Evolutionary conservation across 1,140 invertebrate genomes (phyloP), one percentile per base, ranked within the genome.

Genomic region (Sycobia sp.): DNA sequence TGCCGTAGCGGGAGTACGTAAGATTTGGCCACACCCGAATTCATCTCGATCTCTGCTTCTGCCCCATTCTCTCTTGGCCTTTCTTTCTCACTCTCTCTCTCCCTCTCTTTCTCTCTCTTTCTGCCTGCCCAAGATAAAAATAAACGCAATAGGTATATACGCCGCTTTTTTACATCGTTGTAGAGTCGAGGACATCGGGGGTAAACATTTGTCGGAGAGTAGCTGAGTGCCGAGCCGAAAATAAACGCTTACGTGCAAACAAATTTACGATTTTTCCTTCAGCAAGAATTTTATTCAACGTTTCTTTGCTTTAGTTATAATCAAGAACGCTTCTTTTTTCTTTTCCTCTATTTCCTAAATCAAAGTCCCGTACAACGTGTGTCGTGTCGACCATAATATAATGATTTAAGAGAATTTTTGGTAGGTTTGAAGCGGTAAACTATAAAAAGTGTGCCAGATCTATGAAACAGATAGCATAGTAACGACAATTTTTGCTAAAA

Each of bases 191-290:
- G 61, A 62, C 61, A 62, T 20, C 2, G 9, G 16, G 29, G 51
- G 18, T 62, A 62, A 62, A 62, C 56, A 62, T 62, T 62, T 62
- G 41, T 39, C n/a, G 34, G 56, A 50, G n/a, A n/a, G 36, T 1
- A 46, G 23, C 23, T 44, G 53, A 62, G 61, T 63, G 61, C 13
- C 49, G 20, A 23, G 53, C 46, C 23, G 16, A 27, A 50, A 57
- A 56, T 57, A 63, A 63, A 41, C 18, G 27, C 29, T 34, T 29
- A 41, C 18, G 41, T 5, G 41, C 36, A 50, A 55, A 50, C 53
- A 49, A 55, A 62, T 62, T 62, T 49, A 55, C n/a, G 27, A 61
- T 46, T 61, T 54, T 46, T 49, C 29, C 34, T 25, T n/a, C 54
- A 9, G 13, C 54, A 3, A 14, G 14, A 7, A 23, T 23, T 38